Percentiles rank a stretch among this genome's conserved stretches.
phyloP scores from a whole-genome alignment of 2,797 vertebrate genomes.

The Telmatherina bonti region DNA sequence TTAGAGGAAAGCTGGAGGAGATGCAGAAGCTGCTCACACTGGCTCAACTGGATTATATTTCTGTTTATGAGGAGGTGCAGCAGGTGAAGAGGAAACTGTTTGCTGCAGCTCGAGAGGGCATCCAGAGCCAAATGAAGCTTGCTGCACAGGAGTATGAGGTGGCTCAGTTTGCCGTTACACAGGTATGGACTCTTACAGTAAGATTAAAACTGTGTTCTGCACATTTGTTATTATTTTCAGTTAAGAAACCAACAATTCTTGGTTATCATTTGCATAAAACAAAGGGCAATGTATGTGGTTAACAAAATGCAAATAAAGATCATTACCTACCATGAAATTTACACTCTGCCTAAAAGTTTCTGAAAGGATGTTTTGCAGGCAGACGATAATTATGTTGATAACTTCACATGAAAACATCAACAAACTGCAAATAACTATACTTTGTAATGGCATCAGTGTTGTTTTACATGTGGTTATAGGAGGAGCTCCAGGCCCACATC shows the following conservation, averaged over 20 bases:
- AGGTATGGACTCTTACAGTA: constrained; percentile 54
- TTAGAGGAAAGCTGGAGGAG: constrained; percentile 83
- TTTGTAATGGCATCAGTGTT: not conserved
- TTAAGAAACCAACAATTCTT: not conserved
- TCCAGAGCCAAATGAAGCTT: constrained; percentile 90
- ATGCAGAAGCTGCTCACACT: constrained; percentile 82
- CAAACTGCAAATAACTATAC: not conserved
- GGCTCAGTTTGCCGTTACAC: constrained; percentile 81
- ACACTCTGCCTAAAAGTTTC: too few relatives aligned
- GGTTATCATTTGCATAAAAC: not conserved
- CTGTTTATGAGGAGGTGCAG: constrained; percentile 85
- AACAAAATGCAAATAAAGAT: not conserved
- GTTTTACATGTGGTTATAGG: constrained; percentile 48
- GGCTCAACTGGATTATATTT: constrained; percentile 84
- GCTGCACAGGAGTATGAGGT: constrained; percentile 85
- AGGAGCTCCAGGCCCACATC: constrained; percentile 81
- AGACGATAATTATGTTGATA: not conserved
- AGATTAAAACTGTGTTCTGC: too few relatives aligned
- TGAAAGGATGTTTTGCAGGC: not conserved
- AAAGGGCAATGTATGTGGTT: not conserved
- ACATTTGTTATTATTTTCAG: not conserved
- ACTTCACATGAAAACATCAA: not conserved
- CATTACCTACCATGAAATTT: not conserved
- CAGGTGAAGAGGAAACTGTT: constrained; percentile 90
- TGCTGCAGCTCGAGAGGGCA: constrained; percentile 86